A percentile compares a stretch with the other conserved stretches of the same genome.
Evolutionary conservation across 2,888 invertebrate species (phyloP).

Genomic region (Bombylius discolor): DNA sequence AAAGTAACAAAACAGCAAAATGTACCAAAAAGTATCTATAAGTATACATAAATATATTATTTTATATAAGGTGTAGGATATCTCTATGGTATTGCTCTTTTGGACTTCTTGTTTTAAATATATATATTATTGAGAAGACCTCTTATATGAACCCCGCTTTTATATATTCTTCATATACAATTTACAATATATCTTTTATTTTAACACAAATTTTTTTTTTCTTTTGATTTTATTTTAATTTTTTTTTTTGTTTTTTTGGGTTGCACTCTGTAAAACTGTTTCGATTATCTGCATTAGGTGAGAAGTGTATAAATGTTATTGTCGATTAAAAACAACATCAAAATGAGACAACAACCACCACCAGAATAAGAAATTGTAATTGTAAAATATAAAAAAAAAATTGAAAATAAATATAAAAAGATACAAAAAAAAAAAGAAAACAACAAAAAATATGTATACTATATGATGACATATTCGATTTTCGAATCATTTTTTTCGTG

Average conservation of each 20-base stretch:
- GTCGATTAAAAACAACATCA: not conserved
- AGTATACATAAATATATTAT: too few species aligned
- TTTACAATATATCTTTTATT: not conserved
- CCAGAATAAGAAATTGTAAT: not conserved
- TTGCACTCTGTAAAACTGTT: not conserved
- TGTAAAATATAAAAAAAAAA: too few species aligned
- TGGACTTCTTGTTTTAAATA: too few species aligned
- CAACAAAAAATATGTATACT: not conserved
- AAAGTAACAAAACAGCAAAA: too few species aligned
- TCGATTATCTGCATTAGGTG: not conserved
- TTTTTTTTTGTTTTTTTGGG: not conserved
- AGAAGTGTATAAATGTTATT: not conserved
- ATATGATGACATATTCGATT: too few species aligned
- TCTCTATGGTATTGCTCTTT: too few species aligned
- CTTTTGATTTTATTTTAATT: not conserved
- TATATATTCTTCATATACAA: not conserved
- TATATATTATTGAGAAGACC: not conserved
- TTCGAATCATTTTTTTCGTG: too few species aligned
- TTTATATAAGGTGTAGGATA: too few species aligned
- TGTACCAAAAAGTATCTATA: too few species aligned
- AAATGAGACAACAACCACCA: not conserved
- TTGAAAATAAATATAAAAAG: too few species aligned
- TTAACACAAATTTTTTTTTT: not conserved
- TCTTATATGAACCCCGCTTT: not conserved
- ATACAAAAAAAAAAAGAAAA: not conserved